Evolutionary conservation across 2,113 vertebrate species (phyloP).

Genomic region (Bambusicola thoracicus): DNA sequence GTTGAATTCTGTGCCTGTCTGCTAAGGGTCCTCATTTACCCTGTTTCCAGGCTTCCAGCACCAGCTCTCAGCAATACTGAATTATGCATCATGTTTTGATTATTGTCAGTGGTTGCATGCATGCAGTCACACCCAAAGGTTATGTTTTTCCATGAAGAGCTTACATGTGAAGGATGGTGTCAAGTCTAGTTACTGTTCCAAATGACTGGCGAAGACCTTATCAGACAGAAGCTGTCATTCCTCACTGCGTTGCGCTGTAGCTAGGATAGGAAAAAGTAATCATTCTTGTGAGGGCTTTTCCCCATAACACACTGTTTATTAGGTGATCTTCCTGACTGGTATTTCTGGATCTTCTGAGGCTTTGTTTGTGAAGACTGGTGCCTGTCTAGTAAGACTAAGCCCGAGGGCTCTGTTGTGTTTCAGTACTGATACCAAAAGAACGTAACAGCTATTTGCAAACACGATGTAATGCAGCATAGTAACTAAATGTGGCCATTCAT

Average conservation of each 20-base stretch:
- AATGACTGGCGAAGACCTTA: background rate
- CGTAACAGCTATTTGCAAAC: background rate
- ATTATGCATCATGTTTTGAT: background rate
- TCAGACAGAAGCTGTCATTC: background rate
- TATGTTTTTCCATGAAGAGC: background rate
- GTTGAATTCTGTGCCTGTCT: background rate
- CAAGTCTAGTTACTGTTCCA: background rate
- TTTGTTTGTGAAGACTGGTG: background rate
- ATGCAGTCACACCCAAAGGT: background rate
- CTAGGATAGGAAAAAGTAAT: background rate
- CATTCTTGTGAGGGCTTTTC: background rate
- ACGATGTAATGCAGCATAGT: background rate
- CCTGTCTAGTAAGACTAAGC: background rate
- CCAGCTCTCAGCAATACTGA: background rate
- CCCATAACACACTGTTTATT: background rate
- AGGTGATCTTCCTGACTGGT: background rate
- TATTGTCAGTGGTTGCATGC: background rate
- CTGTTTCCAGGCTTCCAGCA: background rate
- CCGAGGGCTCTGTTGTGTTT: background rate
- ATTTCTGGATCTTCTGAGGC: slow-evolving; percentile 44
- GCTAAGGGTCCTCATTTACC: background rate
- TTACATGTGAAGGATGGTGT: background rate
- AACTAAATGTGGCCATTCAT: background rate
- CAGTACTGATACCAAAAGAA: background rate
- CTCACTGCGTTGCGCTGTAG: background rate